These are phyloP conservation scores for Anarrhichthys ocellatus DNA, from an alignment of 2,113 vertebrate species.

Conservation along the genomic window DNA sequence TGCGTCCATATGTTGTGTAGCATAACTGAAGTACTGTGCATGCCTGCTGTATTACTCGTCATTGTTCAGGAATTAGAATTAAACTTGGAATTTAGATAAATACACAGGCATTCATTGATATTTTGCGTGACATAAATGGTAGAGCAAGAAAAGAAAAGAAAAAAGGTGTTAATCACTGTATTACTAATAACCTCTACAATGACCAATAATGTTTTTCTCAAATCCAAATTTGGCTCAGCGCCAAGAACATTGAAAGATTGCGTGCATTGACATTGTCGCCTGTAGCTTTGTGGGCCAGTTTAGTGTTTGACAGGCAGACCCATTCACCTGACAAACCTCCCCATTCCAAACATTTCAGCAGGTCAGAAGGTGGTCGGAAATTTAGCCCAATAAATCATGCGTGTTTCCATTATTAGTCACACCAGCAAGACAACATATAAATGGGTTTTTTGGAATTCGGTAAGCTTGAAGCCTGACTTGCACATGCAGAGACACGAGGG, in stretches of 20 bases:
- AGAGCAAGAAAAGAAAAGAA: neutral
- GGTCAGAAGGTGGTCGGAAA: neutral
- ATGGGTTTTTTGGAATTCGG: neutral
- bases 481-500: conserved; percentile 70
- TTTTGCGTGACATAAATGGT: neutral
- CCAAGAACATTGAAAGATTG: conserved; percentile 49
- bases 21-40: neutral
- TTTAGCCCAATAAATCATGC: conserved; percentile 13
- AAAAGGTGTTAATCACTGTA: conserved; percentile 14
- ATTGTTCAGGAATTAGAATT: neutral
- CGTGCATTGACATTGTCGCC: neutral
- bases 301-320: neutral
- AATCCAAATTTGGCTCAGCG: conserved; percentile 40
- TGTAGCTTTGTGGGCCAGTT: neutral
- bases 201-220: conserved; percentile 42
- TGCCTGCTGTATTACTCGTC: neutral
- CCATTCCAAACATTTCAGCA: conserved; percentile 23
- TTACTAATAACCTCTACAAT: conserved; percentile 41
- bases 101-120: neutral
- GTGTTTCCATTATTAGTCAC: conserved; percentile 2
- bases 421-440: conserved; percentile 14
- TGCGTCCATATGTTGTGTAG: neutral
- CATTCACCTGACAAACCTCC: conserved; percentile 1
- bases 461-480: conserved; percentile 32
- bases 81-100: neutral